Evolutionary conservation across 2,888 invertebrate genomes (phyloP), one percentile per base, ranked within the genome.

Genomic region (Euplexia lucipara): DNA sequence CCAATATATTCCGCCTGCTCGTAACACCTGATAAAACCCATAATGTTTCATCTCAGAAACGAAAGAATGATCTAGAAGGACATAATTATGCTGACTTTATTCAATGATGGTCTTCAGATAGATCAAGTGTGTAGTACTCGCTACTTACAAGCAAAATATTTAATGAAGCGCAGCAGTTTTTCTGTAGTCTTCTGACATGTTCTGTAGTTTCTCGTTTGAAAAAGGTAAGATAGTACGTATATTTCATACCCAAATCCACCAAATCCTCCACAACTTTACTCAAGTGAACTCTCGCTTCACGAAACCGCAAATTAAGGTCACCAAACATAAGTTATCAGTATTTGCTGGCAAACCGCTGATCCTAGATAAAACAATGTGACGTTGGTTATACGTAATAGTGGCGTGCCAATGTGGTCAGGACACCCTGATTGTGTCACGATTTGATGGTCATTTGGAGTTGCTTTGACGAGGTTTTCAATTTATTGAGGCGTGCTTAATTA

Each of bases 251-350:
- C n/a, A 14, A 42, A 39, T 37, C 32, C 20, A 18, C 34, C 2
- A 68, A 53, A 30, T 18, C 35, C 41, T 63, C 22, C 26, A 20
- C 10, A 56, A 64, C 47, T 22, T 49, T 48, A 39, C 56, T 37
- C 10, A 41, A 69, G 44, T 30, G 34, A 47, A 52, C 32, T n/a
- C 35, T 39, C 7, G 47, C 39, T 59, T 75, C 64, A 67, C 66
- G 72, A 66, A 77, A 65, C 60, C 49, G 7, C 42, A 69, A 74
- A 75, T 75, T 78, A 72, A 51, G 75, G 73, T 71, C 77, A 70
- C 68, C 39, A 62, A 73, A 73, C 68, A 45, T 52, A 47, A 67
- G 52, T 66, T 72, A 75, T 73, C 77, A 57, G 49, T 70, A 64
- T 73, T 77, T 60, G 58, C 60, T 74, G 30, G 39, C 18, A 45